These are phyloP conservation scores for Lamellibrachia satsuma DNA, from an alignment of 2,888 invertebrate genomes.

Conservation along the genomic window DNA sequence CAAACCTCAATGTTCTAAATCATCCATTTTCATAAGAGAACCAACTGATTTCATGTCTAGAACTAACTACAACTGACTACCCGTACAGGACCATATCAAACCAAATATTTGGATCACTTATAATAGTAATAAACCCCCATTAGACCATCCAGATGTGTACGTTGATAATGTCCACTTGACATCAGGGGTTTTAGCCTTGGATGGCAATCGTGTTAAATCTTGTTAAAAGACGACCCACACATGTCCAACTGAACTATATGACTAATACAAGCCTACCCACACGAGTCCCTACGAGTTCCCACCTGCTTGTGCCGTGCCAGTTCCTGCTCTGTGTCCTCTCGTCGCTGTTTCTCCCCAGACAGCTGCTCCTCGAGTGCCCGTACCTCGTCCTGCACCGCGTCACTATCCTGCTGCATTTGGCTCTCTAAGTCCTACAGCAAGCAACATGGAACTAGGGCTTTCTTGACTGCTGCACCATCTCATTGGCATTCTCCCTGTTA, in stretches of 20 bases:
- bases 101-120: neutral
- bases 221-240: too few relatives aligned
- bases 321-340: slow-evolving; percentile 67
- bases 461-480: neutral
- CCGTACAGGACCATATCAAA: neutral
- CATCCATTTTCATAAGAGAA: neutral
- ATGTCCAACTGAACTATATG: neutral
- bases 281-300: neutral
- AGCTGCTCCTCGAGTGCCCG: slow-evolving; percentile 68
- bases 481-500: too few relatives aligned
- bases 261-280: neutral
- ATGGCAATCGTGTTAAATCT: too few relatives aligned
- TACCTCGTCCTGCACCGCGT: slow-evolving; percentile 65
- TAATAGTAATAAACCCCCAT: too few relatives aligned
- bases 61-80: neutral
- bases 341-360: slow-evolving; percentile 63
- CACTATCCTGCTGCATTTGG: slow-evolving; percentile 67
- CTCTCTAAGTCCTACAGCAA: slow-evolving; percentile 65
- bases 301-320: slow-evolving; percentile 67
- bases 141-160: too few relatives aligned
- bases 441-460: neutral
- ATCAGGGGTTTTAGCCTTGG: too few relatives aligned
- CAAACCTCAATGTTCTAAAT: neutral
- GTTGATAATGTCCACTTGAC: too few relatives aligned
- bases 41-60: neutral